These are phyloP conservation scores for Sesia apiformis DNA, from an alignment of 2,888 invertebrate species.

Conservation along the genomic window DNA sequence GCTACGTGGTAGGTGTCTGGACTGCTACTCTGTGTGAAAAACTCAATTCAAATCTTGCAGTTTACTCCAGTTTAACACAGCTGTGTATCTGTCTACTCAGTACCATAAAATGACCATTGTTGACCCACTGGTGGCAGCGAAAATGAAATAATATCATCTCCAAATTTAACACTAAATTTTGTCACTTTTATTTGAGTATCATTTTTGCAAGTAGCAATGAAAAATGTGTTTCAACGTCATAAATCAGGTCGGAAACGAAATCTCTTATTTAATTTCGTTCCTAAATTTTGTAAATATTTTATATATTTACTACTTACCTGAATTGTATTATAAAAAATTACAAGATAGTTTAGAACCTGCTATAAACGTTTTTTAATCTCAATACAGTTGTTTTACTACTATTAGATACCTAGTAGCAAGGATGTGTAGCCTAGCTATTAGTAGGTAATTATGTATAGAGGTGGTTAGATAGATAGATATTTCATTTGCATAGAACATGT, in stretches of 20 bases:
- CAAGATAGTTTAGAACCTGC: no score
- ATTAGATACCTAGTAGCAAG: no score
- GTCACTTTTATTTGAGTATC: not conserved
- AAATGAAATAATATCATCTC: slow-evolving; percentile 34
- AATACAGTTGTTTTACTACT: no score
- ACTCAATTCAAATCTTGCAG: slow-evolving; percentile 27
- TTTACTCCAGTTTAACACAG: slow-evolving; percentile 18
- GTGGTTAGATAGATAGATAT: no score
- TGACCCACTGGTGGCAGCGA: slow-evolving; percentile 20
- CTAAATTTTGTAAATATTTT: no score
- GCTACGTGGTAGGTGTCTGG: slow-evolving; percentile 48
- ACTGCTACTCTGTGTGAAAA: slow-evolving; percentile 43
- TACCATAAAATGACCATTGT: slow-evolving; percentile 14
- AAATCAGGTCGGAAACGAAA: not conserved
- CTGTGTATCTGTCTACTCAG: slow-evolving; percentile 1
- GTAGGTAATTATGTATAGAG: no score
- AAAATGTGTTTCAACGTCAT: not conserved
- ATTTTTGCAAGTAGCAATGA: not conserved
- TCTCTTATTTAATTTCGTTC: not conserved
- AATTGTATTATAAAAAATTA: no score
- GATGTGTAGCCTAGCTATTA: no score
- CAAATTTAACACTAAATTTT: slow-evolving; percentile 6
- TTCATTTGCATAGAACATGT: no score
- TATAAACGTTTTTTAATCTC: no score
- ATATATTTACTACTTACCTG: no score